phyloP scores from a whole-genome alignment of 2,888 invertebrate genomes.

The Oegoconia quadripuncta region DNA sequence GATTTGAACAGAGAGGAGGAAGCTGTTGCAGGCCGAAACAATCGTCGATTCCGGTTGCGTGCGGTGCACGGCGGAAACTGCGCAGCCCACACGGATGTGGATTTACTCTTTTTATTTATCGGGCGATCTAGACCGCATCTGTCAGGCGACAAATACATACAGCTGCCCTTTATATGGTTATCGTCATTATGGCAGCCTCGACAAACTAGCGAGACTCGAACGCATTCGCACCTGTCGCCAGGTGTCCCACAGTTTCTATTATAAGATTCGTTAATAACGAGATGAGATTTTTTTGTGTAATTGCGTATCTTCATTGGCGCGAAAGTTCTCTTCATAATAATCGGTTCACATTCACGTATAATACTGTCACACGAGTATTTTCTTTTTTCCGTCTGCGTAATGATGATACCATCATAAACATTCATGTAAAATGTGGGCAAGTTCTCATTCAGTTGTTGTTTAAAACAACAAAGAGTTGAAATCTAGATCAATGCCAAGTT shows the following conservation, averaged over 20 bases:
- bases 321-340: constrained; percentile 56
- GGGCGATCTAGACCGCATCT: constrained; percentile 74
- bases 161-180: constrained; percentile 64
- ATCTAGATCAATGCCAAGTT: too few relatives aligned
- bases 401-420: too few relatives aligned
- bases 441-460: too few relatives aligned
- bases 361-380: constrained; percentile 50
- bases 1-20: constrained; percentile 64
- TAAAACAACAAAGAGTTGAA: too few relatives aligned
- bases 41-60: constrained; percentile 66
- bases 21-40: constrained; percentile 68
- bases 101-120: constrained; percentile 71
- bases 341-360: constrained; percentile 23
- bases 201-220: constrained; percentile 37
- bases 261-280: constrained; percentile 25
- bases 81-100: constrained; percentile 62
- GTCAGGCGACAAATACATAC: constrained; percentile 60
- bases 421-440: too few relatives aligned
- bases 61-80: constrained; percentile 59
- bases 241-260: constrained; percentile 37
- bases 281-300: constrained; percentile 34
- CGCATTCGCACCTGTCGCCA: constrained; percentile 70
- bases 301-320: constrained; percentile 50
- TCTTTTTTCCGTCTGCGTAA: constrained; percentile 50
- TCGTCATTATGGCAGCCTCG: constrained; percentile 51